Evolutionary conservation across 1,140 invertebrate species (phyloP), one percentile per base, ranked within the genome.

Genomic region (Drosophila gunungcola): DNA sequence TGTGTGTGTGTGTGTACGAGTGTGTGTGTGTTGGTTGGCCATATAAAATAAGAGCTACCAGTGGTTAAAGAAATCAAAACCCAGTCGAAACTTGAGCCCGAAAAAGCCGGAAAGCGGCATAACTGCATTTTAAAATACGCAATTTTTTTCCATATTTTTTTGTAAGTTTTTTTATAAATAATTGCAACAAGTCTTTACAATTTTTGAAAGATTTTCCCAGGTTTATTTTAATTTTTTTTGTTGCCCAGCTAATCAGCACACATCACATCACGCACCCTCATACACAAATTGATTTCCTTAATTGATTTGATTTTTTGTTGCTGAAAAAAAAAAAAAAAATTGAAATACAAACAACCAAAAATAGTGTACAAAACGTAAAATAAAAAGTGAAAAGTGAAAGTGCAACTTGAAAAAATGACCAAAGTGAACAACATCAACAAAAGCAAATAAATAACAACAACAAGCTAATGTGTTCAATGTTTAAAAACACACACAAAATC

Each of bases 301-400:
- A 84, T 84, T 77, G 65, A 83, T 64, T 72, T 69, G 25, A 45
- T 62, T 56, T 63, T 67, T 58, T 51, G n/a, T 56, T 51, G 16
- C 36, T 38, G 29, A 21, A 16, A 45, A 54, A 63, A 62, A 45
- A 54, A 63, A 62, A 72, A 39, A 68, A 73, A 43, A 21, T 21
- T 21, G 16, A 67, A 39, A 64, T 41, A 45, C 64, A 70, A 70
- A 56, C 25, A 42, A 43, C 38, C 39, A 56, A 27, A 54, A 56
- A 72, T 49, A 72, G 67, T 70, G 51, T 36, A 45, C 64, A 41
- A 70, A 29, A 48, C 29, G 67, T 41, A 70, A 70, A 52, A 67
- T 46, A 77, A 85, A 88, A 88, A 83, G 85, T 89, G 84, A 89
- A 89, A 89, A 89, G 84, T 89, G 84, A 89, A 89, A 89, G 84